phyloP scores from a whole-genome alignment of 2,888 invertebrate species.

The Anagyrus pseudococci region DNA sequence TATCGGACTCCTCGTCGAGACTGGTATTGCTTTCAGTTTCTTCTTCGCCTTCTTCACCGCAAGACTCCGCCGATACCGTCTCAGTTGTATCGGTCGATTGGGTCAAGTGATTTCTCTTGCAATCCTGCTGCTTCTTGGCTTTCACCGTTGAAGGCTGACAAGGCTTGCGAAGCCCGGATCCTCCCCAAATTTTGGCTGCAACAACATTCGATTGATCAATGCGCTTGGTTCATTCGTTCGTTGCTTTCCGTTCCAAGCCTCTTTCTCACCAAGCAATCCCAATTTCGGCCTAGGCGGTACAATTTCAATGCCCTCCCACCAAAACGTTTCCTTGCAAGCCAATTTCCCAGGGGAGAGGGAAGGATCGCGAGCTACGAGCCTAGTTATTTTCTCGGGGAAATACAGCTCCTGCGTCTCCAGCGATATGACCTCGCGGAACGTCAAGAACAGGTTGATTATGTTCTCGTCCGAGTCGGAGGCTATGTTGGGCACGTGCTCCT shows the following conservation, averaged over 20 bases:
- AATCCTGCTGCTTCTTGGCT: conserved; percentile 48
- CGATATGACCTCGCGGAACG: conserved; percentile 68
- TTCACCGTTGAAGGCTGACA: conserved; percentile 47
- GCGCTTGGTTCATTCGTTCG: background rate
- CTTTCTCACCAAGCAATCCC: conserved; percentile 67
- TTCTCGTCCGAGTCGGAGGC: conserved; percentile 72
- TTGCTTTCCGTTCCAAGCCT: background rate
- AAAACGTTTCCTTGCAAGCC: conserved; percentile 72
- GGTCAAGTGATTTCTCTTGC: too few relatives aligned
- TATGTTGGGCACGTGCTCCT: conserved; percentile 76
- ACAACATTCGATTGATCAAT: background rate
- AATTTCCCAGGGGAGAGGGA: conserved; percentile 63
- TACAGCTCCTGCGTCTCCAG: conserved; percentile 72
- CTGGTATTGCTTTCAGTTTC: conserved; percentile 51
- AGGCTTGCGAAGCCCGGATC: conserved; percentile 48
- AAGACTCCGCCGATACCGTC: conserved; percentile 49
- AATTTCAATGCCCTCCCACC: conserved; percentile 77
- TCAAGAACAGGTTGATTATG: conserved; percentile 68
- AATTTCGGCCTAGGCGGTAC: conserved; percentile 69
- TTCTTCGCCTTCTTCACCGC: conserved; percentile 53
- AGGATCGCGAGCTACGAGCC: conserved; percentile 70
- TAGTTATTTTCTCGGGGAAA: conserved; percentile 73
- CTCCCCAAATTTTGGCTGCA: conserved; percentile 57
- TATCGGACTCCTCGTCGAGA: conserved; percentile 54
- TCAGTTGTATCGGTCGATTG: conserved; percentile 50